Percentiles rank a stretch among this genome's conserved stretches.
Conservation (phyloP, 2,113 vertebrate species). For the Oncorhynchus keta region DNA sequence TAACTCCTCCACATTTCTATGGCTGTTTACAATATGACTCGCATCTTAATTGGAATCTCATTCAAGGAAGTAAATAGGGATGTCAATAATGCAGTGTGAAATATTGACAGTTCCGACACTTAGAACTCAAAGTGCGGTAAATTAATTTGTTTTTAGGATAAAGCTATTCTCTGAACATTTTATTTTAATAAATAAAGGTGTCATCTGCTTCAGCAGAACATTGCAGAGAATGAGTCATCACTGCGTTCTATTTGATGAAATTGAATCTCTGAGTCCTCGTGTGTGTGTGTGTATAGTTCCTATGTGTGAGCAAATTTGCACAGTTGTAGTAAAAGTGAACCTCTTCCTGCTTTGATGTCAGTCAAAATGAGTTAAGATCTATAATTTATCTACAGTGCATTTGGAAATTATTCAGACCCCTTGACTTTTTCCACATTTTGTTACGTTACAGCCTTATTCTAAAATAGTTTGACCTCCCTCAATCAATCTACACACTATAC, state of each 20-base stretch:
- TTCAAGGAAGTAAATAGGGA: too few species aligned
- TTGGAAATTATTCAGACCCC: too few species aligned
- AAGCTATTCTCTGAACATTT: background rate
- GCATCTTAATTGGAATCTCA: too few species aligned
- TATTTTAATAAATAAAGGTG: slow-evolving; percentile 8
- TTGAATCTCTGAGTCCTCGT: slow-evolving; percentile 35
- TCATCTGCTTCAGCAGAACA: slow-evolving; percentile 38
- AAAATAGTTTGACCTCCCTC: too few species aligned
- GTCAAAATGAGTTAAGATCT: slow-evolving; percentile 32
- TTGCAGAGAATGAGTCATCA: slow-evolving; percentile 56
- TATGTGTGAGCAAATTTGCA: background rate
- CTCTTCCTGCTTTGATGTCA: slow-evolving; percentile 34
- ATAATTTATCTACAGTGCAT: slow-evolving; percentile 20
- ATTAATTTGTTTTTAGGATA: background rate
- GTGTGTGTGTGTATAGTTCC: background rate
- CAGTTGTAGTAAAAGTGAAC: slow-evolving; percentile 34
- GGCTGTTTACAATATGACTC: too few species aligned
- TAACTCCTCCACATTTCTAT: background rate
- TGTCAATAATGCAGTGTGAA: too few species aligned
- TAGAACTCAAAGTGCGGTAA: too few species aligned
- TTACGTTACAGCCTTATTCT: too few species aligned
- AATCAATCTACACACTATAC: too few species aligned
- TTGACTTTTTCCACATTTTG: too few species aligned
- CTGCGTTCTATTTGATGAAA: slow-evolving; percentile 50
- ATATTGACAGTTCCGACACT: too few species aligned